These are phyloP conservation scores for Agapornis roseicollis DNA, from an alignment of 2,113 vertebrate genomes.

Conservation along the genomic window DNA sequence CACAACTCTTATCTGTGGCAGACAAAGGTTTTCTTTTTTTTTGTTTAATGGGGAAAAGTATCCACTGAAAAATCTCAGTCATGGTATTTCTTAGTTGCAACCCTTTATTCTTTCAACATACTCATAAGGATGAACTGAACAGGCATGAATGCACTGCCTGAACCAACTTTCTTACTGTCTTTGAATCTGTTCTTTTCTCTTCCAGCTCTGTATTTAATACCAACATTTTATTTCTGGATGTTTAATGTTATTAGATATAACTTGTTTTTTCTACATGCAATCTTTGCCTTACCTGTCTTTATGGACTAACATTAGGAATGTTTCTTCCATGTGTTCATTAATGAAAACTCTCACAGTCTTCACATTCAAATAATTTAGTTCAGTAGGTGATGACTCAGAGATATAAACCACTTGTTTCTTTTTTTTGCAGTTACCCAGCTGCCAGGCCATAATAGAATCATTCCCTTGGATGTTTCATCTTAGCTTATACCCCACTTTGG, in stretches of 20 bases:
- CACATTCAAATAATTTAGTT: constrained; percentile 19
- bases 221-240: neutral
- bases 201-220: neutral
- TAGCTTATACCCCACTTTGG: neutral
- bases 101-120: neutral
- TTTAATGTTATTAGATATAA: neutral
- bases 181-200: neutral
- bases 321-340: neutral
- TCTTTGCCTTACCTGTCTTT: neutral
- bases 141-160: neutral
- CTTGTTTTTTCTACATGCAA: neutral
- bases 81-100: neutral
- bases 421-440: constrained; percentile 3
- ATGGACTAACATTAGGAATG: neutral
- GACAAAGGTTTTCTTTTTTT: neutral
- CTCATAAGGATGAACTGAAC: neutral
- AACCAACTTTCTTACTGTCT: neutral
- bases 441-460: constrained; percentile 6
- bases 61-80: neutral
- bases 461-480: constrained; percentile 38
- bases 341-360: constrained; percentile 11
- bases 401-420: constrained; percentile 35
- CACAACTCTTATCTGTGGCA: neutral
- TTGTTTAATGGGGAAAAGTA: neutral
- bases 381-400: constrained; percentile 31